Evolutionary conservation across 2,888 invertebrate genomes (phyloP).

Genomic region (Lottia scabra): DNA sequence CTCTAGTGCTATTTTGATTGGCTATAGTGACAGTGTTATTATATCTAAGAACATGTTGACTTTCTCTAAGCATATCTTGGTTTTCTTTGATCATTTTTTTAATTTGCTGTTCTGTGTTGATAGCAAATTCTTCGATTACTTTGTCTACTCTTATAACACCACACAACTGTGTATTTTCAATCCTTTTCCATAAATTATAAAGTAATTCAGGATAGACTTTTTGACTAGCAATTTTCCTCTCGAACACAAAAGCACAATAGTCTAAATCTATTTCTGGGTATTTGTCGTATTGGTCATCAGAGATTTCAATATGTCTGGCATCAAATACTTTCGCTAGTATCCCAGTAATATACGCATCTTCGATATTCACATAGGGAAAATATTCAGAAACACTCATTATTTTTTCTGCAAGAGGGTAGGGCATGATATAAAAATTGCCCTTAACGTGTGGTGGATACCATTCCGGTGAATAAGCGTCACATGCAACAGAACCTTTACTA

Average conservation of each 20-base stretch:
- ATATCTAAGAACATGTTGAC: no score
- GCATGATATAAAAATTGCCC: slow-evolving; percentile 6
- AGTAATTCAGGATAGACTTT: background rate
- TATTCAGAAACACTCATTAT: background rate
- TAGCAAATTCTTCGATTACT: no score
- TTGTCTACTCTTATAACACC: background rate
- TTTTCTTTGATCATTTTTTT: no score
- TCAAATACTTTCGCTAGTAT: slow-evolving; percentile 1
- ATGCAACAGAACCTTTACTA: background rate
- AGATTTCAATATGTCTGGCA: background rate
- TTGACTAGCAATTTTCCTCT: background rate
- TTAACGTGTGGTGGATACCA: slow-evolving; percentile 1
- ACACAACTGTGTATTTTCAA: background rate
- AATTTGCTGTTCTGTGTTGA: no score
- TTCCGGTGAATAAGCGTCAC: background rate
- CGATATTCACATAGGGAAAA: slow-evolving; percentile 2
- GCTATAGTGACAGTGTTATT: no score
- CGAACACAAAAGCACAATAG: background rate
- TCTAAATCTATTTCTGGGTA: background rate
- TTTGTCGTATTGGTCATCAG: background rate
- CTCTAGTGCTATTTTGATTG: no score
- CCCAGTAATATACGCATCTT: slow-evolving; percentile 6
- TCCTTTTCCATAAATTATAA: background rate
- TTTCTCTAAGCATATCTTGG: no score
- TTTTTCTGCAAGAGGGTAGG: background rate